These are phyloP conservation scores for Chaetura pelagica DNA, from an alignment of 2,113 vertebrate species.

Conservation along the genomic window DNA sequence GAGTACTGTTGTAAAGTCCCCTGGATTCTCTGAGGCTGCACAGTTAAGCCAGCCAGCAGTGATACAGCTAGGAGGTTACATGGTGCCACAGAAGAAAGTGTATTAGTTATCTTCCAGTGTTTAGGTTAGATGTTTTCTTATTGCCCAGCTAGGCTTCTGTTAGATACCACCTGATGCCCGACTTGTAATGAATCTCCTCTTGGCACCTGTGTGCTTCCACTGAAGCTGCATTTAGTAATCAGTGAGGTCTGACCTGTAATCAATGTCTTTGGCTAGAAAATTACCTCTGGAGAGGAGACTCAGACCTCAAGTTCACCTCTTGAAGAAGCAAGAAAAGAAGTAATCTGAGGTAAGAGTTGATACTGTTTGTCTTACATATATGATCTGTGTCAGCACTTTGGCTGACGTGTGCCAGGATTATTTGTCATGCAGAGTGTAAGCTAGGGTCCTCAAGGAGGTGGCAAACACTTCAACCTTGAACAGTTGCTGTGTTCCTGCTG, in stretches of 20 bases:
- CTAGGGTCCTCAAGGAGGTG: not conserved
- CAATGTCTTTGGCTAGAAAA: not conserved
- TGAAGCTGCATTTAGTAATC: not conserved
- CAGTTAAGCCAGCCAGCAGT: not conserved
- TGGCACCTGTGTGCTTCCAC: not conserved
- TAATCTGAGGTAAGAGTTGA: not conserved
- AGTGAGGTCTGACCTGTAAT: not conserved
- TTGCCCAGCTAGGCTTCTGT: not conserved
- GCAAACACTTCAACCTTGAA: not conserved
- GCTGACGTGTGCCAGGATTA: not conserved
- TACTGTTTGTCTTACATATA: fast-evolving
- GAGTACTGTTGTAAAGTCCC: not conserved
- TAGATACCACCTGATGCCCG: not conserved
- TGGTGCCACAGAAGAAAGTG: not conserved
- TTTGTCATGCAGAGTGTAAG: not conserved
- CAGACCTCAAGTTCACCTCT: not conserved
- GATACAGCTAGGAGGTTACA: not conserved
- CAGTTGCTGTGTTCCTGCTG: not conserved
- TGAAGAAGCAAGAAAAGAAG: not conserved
- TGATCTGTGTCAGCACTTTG: not conserved
- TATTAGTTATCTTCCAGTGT: not conserved
- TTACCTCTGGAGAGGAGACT: not conserved
- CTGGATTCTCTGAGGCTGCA: not conserved
- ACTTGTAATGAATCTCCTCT: not conserved
- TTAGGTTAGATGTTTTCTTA: not conserved